Evolutionary conservation across 2,797 vertebrate genomes (phyloP).

Genomic region (Hapalemur alaotrensis): DNA sequence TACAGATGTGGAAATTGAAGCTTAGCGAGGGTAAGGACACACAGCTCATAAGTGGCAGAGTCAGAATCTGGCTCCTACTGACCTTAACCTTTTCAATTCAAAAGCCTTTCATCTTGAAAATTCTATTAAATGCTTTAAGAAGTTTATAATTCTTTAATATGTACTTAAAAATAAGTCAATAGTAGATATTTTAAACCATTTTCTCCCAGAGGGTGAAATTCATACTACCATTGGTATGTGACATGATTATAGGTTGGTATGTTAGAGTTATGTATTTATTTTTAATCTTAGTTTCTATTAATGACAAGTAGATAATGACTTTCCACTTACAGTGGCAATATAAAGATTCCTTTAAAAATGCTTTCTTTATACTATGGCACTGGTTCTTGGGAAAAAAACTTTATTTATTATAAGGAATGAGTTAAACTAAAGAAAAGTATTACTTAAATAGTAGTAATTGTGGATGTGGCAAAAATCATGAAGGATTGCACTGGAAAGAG

Average conservation of each 20-base stretch:
- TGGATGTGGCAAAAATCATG: background rate
- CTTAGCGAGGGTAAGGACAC: background rate
- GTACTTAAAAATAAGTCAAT: background rate
- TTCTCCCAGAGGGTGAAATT: background rate
- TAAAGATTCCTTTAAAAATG: conserved; percentile 24
- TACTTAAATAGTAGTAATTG: background rate
- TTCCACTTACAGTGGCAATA: conserved; percentile 11
- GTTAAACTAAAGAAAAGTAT: background rate
- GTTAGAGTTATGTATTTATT: conserved; percentile 21
- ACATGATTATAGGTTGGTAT: background rate
- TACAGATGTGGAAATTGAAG: background rate
- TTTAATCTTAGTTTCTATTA: conserved; percentile 38
- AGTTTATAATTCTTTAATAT: conserved; percentile 3
- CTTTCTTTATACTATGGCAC: background rate
- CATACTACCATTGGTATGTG: background rate
- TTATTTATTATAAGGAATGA: background rate
- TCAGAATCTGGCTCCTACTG: background rate
- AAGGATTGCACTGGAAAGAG: background rate
- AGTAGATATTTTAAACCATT: conserved; percentile 25
- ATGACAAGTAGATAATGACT: conserved; percentile 24
- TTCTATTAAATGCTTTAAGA: conserved; percentile 23
- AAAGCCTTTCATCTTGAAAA: background rate
- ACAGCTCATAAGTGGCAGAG: background rate
- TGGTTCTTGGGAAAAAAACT: background rate
- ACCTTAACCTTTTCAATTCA: conserved; percentile 35